phyloP scores from a whole-genome alignment of 2,113 vertebrate genomes.

The Cettia cetti region DNA sequence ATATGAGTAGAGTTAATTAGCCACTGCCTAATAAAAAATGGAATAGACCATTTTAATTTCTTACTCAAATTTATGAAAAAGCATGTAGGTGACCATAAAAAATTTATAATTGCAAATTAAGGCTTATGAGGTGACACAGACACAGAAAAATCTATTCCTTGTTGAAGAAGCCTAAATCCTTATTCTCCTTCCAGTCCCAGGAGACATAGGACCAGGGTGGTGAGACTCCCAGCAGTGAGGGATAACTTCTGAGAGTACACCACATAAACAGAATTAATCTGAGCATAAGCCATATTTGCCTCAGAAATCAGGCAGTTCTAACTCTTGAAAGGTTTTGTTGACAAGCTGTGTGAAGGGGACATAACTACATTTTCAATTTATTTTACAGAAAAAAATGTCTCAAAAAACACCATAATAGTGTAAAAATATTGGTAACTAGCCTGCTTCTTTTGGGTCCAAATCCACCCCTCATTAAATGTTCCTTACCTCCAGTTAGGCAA shows the following conservation, averaged over 20 bases:
- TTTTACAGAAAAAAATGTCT: not conserved
- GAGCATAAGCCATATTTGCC: not conserved
- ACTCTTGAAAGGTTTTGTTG: not conserved
- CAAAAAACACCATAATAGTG: not conserved
- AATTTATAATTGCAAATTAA: not conserved
- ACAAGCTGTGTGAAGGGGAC: not conserved
- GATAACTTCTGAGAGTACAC: not conserved
- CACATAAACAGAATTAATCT: not conserved
- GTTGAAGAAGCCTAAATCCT: not conserved
- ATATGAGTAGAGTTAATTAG: not conserved
- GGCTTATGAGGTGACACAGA: not conserved
- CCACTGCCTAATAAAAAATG: not conserved
- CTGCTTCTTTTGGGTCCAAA: not conserved
- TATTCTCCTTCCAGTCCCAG: not conserved
- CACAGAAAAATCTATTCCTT: not conserved
- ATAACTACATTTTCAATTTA: not conserved
- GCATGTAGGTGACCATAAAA: not conserved
- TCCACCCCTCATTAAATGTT: fast-evolving
- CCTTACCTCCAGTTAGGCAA: not conserved
- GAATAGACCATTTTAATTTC: not conserved
- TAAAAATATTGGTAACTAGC: not conserved
- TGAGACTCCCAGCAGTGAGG: not conserved
- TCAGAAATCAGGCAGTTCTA: not conserved
- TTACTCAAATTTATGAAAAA: not conserved
- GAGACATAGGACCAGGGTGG: not conserved